Conservation (phyloP, 2,888 invertebrate species). For the Gisinianus flammeolus region DNA sequence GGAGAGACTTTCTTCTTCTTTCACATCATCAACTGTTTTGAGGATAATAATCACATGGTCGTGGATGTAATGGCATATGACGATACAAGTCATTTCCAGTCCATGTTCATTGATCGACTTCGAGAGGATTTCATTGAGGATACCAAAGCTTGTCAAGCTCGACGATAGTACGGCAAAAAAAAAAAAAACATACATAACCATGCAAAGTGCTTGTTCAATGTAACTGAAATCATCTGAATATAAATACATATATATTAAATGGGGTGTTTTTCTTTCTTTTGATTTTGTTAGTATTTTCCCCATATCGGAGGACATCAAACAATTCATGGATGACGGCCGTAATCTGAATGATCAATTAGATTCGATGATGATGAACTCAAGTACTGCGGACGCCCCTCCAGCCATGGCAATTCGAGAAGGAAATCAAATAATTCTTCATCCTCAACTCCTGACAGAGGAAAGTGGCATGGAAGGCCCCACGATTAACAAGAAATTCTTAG, state of each 20-base stretch:
- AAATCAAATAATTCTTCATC: constrained; percentile 55
- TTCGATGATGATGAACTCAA: constrained; percentile 49
- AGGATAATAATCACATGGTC: constrained; percentile 60
- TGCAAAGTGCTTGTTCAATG: too few relatives aligned
- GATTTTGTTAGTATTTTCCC: constrained; percentile 24
- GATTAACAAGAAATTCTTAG: constrained; percentile 62
- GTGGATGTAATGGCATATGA: constrained; percentile 60
- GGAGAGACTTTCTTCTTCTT: constrained; percentile 64
- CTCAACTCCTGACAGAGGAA: constrained; percentile 58
- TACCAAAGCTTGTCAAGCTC: constrained; percentile 26
- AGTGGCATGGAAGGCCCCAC: constrained; percentile 64
- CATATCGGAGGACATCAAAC: constrained; percentile 23
- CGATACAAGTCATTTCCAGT: constrained; percentile 27
- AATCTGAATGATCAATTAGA: constrained; percentile 18
- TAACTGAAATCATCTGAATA: too few relatives aligned
- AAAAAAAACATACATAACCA: too few relatives aligned
- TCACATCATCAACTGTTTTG: constrained; percentile 66
- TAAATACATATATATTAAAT: too few relatives aligned
- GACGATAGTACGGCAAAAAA: constrained; percentile 8
- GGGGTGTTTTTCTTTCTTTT: too few relatives aligned
- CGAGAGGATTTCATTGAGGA: constrained; percentile 24
- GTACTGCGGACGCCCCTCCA: constrained; percentile 60
- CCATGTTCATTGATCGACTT: constrained; percentile 29
- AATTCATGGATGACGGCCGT: constrained; percentile 59
- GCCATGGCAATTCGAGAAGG: constrained; percentile 62